Base-by-base conservation (phyloP, 2,888 invertebrate species). In the Oscheius sp. region DNA sequence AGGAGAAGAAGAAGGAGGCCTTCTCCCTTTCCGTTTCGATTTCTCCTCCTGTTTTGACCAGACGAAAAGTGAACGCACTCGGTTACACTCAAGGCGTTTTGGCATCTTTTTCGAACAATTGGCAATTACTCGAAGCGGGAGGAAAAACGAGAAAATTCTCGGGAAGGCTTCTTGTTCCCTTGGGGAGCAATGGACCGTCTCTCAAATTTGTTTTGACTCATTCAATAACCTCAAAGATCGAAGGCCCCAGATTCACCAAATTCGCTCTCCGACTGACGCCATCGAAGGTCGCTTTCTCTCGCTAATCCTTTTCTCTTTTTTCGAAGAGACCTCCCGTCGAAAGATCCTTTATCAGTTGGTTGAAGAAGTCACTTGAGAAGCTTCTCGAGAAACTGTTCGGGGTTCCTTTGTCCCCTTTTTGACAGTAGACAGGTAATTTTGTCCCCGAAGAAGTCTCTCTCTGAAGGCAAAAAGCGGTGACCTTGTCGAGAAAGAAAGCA, bases 211-310 rank as follows among this genome's bases (percentile, higher is more conserved):
- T 61, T 61, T 33, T 29, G 42, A 6, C 45, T 27, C 61, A 45
- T 61, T 61, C 61, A 61, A 61, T 61, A 45, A 45, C 45, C 45
- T 45, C 45, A 61, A 42, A 61, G 45, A 61, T 45, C 27, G 50
- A n/a, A n/a, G n/a, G n/a, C n/a, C 50, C 50, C 29, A 52, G 20
- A 42, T 42, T 42, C 42, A 20, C 42, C 42, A 42, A 42, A 42
- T 42, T 42, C 37, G 8, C 2, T 20, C n/a, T 8, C 20, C 20
- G 42, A 20, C 42, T 20, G 31, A 20, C 34, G 52, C 27, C 20
- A 25, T 37, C 37, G 50, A 15, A 20, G 50, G n/a, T 25, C 8
- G 12, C 27, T 52, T 25, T 52, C 42, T 42, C 20, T 42, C 20
- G 42, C 42, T 42, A 20, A n/a, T 42, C n/a, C n/a, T 42, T 42